Percentiles rank a stretch among this genome's conserved stretches.
Evolutionary conservation across 2,888 invertebrate species (phyloP).

Genomic region (Cantharis flavilabris): DNA sequence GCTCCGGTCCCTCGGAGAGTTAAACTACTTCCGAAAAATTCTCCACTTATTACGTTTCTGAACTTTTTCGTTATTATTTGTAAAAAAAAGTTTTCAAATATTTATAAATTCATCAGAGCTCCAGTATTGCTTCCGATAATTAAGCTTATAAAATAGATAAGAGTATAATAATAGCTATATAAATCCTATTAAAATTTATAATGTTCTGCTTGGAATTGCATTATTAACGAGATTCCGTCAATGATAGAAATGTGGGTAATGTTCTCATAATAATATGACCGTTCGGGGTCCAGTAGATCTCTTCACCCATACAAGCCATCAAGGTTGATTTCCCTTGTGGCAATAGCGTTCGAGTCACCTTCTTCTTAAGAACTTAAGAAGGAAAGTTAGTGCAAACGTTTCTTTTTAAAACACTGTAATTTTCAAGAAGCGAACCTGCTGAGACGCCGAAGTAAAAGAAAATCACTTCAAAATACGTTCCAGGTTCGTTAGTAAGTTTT

Average conservation of each 20-base stretch:
- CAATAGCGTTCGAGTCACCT: constrained; percentile 30
- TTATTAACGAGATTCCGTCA: constrained; percentile 15
- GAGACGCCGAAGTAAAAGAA: constrained; percentile 8
- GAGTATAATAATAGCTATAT: neutral
- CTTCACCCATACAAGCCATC: constrained; percentile 43
- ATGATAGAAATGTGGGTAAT: constrained; percentile 40
- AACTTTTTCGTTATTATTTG: constrained; percentile 16
- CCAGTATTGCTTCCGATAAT: neutral
- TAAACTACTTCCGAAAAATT: constrained; percentile 41
- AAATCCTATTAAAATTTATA: neutral
- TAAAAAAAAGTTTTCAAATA: neutral
- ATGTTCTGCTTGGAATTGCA: neutral
- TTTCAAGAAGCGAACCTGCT: constrained; percentile 14
- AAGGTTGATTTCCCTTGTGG: constrained; percentile 45
- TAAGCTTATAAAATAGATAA: no score
- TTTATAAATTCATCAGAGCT: neutral
- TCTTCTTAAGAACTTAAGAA: constrained; percentile 21
- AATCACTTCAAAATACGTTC: constrained; percentile 14
- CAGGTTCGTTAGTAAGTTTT: neutral
- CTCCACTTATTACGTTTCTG: constrained; percentile 44
- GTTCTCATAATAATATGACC: constrained; percentile 39
- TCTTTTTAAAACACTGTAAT: constrained; percentile 27
- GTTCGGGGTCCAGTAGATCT: constrained; percentile 41
- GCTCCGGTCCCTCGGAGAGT: constrained; percentile 37
- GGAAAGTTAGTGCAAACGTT: constrained; percentile 25